Evolutionary conservation across 2,113 vertebrate genomes (phyloP), one percentile per base, ranked within the genome.

Genomic region (Misgurnus mizolepis): DNA sequence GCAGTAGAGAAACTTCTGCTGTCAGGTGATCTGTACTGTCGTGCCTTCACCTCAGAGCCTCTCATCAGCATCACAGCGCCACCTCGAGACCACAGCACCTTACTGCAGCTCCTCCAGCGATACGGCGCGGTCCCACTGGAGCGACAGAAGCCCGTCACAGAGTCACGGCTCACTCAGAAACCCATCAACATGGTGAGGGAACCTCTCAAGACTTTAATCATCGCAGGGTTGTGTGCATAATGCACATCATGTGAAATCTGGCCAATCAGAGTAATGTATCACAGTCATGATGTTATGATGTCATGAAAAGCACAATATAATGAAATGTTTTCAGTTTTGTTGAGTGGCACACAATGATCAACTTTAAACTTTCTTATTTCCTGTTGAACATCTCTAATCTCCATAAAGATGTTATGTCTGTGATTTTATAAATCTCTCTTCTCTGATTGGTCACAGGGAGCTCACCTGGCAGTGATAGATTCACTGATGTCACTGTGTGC

Each of bases 391-490:
- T 34, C 27, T 34, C 27, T 34, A 34, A 34, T 34, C 27, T 2
- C 1, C 27, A 34, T 1, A 34, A 1, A 34, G 27, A 34, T 34
- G 27, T 34, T 34, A 34, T 34, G 6, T 50, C 7, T 9, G 12
- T 8, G 15, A 27, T 43, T 9, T 11, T 43, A 49, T 64, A 2
- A 40, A 14, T 62, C 11, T 53, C 74, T 81, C 22, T 10, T 34
- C 64, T 85, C 62, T 85, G 81, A 78, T 87, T 84, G 83, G 62
- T 80, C 84, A 61, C 90, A 95, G 94, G 87, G 85, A 40, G 93
- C 94, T 11, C 96, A 97, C 85, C 86, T 96, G 0, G 94, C 95
- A 5, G 85, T 97, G 81, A 95, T 96, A 2, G 96, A 97, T 27
- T 89, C 94, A 0, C 89, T 97, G 88, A 97, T 97, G 95, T 90